These are phyloP conservation scores for Agraylea sexmaculata DNA, from an alignment of 1,140 invertebrate genomes.

Conservation along the genomic window DNA sequence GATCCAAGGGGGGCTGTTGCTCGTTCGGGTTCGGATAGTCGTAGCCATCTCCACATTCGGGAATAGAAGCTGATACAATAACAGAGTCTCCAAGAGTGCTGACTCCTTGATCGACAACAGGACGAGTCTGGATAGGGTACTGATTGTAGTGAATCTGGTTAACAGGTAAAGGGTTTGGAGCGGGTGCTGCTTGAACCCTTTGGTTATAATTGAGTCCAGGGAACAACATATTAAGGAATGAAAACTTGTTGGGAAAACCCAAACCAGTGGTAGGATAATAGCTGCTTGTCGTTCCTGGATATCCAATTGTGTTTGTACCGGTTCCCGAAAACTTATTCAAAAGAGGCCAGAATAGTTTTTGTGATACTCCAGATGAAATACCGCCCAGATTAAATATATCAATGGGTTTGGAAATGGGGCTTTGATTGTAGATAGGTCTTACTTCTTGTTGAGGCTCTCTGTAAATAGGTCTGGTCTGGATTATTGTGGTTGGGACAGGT, in stretches of 20 bases:
- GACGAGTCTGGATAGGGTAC: too few species aligned
- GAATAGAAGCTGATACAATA: neutral
- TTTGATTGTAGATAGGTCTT: too few species aligned
- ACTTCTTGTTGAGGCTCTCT: constrained; percentile 2
- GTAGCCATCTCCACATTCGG: constrained; percentile 9
- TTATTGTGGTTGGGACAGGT: neutral
- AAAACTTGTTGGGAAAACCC: constrained; percentile 15
- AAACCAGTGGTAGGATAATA: constrained; percentile 12
- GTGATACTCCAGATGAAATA: constrained; percentile 4
- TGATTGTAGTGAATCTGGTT: too few species aligned
- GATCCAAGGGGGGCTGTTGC: constrained; percentile 10
- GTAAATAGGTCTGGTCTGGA: constrained; percentile 7
- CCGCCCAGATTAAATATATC: neutral
- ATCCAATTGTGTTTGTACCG: constrained; percentile 10
- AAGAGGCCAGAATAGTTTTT: constrained; percentile 17
- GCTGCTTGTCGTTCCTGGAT: constrained; percentile 13
- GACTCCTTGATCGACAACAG: constrained; percentile 5
- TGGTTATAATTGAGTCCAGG: constrained; percentile 13
- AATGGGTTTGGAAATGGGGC: too few species aligned
- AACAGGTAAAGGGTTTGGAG: neutral
- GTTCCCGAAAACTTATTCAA: constrained; percentile 10
- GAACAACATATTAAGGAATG: constrained; percentile 10
- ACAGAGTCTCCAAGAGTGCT: constrained; percentile 8
- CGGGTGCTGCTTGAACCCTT: neutral
- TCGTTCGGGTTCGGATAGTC: constrained; percentile 18